Base-by-base conservation (phyloP, 1,140 invertebrate species). In the Drosophila willistoni region DNA sequence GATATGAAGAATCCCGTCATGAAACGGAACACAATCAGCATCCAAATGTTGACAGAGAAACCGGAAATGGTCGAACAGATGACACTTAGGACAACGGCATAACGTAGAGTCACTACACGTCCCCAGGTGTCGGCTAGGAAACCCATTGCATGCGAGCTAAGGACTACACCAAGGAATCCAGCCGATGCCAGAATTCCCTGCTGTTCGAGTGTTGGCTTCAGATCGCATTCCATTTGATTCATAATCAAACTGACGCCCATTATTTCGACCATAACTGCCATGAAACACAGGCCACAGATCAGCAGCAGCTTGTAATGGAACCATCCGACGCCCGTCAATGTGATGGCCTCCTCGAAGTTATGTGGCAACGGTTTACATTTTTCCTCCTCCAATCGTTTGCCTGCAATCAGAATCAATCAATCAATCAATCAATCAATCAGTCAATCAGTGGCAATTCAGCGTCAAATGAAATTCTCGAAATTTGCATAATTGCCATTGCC, bases 81-180 rank as follows among this genome's bases (percentile, higher is more conserved):
- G 1, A 94, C 94, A 10, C 96, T 95, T 0, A 95, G 85, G 1
- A 94, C 76, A 74, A 96, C 95, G 0, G 96, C 95, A 14, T 94
- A 93, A 7, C 96, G 92, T 57, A 97, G 93, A 4, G 96, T 93
- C 3, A 94, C 94, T 17, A 94, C 93, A 1, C 97, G 93, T 0
- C 97, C 97, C 22, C 94, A 93, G 0, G 95, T 95, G 87, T 98
- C 97, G 0, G 96, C 95, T 13, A 97, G 78, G 63, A 95, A 96
- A 33, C 97, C 97, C 96, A 96, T 97, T 29, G 96, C 91, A 84
- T 94, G 94, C 0, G 94, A 94, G 12, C 93, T 94, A 6, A 94
- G 77, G 42, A 94, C 94, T 4, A 94, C 93, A 94, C 96, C 95
- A 64, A 94, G 91, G 73, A 95, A 96, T 0, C 94, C 93, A 22